Evolutionary conservation across 92 coral and sea anemone genomes (phyloP), one percentile per base, ranked within the genome.

Genomic region (Hydrozoanthus gracilis): DNA sequence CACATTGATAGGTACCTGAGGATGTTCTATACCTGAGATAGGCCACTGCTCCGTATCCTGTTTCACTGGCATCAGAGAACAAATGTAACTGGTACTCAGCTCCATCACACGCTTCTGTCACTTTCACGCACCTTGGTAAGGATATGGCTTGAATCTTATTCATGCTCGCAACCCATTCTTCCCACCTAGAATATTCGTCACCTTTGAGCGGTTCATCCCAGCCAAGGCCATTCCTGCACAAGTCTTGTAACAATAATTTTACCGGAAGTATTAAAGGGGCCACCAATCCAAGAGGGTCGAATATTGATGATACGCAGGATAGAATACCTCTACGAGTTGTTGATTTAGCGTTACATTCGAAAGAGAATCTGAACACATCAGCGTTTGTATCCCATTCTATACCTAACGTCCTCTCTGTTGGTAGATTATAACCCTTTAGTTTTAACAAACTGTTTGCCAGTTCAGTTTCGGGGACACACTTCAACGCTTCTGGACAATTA

Each of bases 341-440:
- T 14, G 11, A 6, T 11, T 52, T 52, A 7, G 6, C 58, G 0
- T 11, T 11, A 6, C 6, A 6, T 52, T 7, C 58, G 58, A 52
- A 52, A 11, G 11, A 7, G 11, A 52, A 52, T 11, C 11, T 11
- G 58, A 52, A 52, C 11, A 65, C 64, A 39, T 86, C 85, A 14
- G 73, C 66, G 8, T 83, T 55, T 45, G 64, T 84, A 4, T 86
- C 62, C 89, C 89, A 86, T n/a, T 86, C 75, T 16, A 86, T 66
- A 64, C 78, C 89, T 18, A 89, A 67, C 45, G 92, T 84, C 84
- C 89, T 76, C 76, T 89, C 89, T 16, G 76, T 77, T 52, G 54
- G 84, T 5, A 77, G 27, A 11, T 11, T 11, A 52, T 52, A 11
- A 45, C 61, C 35, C 56, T 86, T 83, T 58, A 86, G 79, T n/a